phyloP scores from a whole-genome alignment of 2,888 invertebrate species.

The Ommatoiulus sabulosus region DNA sequence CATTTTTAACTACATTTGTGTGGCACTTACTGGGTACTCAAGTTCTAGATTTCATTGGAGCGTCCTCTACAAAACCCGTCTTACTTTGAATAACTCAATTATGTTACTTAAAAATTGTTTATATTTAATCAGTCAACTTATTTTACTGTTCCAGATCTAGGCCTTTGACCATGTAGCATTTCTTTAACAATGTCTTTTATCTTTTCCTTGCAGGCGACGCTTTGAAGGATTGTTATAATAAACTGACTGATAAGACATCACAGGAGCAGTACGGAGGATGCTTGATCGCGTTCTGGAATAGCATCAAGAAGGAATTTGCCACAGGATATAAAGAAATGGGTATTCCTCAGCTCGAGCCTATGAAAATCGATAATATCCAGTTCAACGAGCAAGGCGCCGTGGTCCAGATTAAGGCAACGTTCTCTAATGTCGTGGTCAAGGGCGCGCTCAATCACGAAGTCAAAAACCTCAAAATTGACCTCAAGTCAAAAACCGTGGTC shows the following conservation, averaged over 20 bases:
- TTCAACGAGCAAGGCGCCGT: constrained; percentile 52
- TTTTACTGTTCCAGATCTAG: not conserved
- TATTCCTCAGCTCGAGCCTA: constrained; percentile 53
- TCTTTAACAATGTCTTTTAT: not conserved
- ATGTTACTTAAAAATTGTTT: no score
- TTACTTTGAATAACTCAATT: no score
- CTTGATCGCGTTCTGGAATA: not conserved
- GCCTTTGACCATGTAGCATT: not conserved
- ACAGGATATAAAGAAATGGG: constrained; percentile 29
- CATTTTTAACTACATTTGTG: not conserved
- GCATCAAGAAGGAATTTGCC: not conserved
- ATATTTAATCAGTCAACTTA: not conserved
- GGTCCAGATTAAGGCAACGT: constrained; percentile 50
- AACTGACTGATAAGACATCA: not conserved
- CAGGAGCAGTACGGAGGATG: not conserved
- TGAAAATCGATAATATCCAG: constrained; percentile 39
- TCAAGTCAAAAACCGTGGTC: not conserved
- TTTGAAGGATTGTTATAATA: not conserved
- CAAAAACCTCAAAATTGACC: constrained; percentile 21
- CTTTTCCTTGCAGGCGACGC: not conserved
- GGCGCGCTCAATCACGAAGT: constrained; percentile 9
- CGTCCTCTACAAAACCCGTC: no score
- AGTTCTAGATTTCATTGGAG: no score
- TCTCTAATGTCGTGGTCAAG: constrained; percentile 43
- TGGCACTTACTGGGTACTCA: not conserved